Percentiles rank a stretch among this genome's conserved stretches.
Conservation (phyloP, 1,140 invertebrate genomes). For the Metaphire vulgaris region DNA sequence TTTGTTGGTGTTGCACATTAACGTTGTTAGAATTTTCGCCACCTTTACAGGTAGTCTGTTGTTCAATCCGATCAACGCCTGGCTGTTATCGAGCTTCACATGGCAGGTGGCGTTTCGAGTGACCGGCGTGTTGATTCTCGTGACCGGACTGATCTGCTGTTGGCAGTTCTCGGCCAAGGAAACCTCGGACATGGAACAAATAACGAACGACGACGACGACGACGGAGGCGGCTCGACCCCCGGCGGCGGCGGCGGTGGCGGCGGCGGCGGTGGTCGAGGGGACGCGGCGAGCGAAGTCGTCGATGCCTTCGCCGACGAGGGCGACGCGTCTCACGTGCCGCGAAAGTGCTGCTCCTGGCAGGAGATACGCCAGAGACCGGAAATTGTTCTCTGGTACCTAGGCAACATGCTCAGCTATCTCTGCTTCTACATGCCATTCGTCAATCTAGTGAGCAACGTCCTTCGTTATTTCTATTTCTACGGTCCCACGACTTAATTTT, state of each 20-base stretch:
- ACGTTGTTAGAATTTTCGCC: too few relatives aligned
- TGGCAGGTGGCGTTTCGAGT: constrained; percentile 31
- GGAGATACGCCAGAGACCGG: constrained; percentile 26
- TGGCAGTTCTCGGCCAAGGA: constrained; percentile 29
- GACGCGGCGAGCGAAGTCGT: background rate
- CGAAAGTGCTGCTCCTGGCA: constrained; percentile 10
- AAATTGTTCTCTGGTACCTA: constrained; percentile 33
- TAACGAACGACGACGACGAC: background rate
- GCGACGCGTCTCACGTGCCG: background rate
- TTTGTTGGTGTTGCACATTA: too few relatives aligned
- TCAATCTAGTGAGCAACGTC: constrained; percentile 34
- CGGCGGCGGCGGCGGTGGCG: background rate
- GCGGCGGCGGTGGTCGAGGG: background rate
- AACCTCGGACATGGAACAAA: constrained; percentile 7
- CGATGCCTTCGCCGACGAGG: background rate
- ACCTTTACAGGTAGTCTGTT: constrained; percentile 33
- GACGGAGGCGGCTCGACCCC: background rate
- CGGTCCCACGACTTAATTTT: too few relatives aligned
- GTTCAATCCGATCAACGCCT: constrained; percentile 34
- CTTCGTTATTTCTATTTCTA: too few relatives aligned
- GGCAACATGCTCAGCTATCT: constrained; percentile 32
- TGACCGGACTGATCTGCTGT: constrained; percentile 31
- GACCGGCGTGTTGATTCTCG: constrained; percentile 28
- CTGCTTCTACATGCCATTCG: constrained; percentile 34
- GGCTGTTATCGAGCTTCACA: constrained; percentile 27